phyloP scores from a whole-genome alignment of 2,797 vertebrate genomes.

The Champsocephalus esox region DNA sequence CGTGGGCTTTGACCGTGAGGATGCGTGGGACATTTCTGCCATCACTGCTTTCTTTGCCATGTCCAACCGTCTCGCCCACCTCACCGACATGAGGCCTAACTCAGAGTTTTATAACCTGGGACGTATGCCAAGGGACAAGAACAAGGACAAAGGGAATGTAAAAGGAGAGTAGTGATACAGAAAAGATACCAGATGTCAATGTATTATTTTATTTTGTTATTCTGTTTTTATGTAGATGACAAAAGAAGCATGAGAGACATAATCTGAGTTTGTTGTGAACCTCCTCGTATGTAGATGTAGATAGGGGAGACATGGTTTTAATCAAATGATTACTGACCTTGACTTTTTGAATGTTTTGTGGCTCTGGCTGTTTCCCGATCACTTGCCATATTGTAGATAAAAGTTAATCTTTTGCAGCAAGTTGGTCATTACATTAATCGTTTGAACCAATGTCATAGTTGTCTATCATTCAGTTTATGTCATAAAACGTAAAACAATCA shows the following conservation, averaged over 20 bases:
- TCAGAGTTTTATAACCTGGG: constrained; percentile 89
- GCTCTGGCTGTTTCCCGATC: neutral
- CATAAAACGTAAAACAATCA: neutral
- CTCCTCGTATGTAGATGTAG: neutral
- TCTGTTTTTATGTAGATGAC: neutral
- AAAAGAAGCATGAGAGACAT: neutral
- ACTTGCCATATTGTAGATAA: neutral
- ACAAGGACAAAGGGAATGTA: constrained; percentile 38
- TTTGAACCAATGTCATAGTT: neutral
- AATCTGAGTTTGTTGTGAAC: neutral
- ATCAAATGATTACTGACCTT: neutral
- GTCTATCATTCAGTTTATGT: neutral
- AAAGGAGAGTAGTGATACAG: constrained; percentile 13
- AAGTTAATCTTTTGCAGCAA: neutral
- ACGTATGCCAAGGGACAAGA: constrained; percentile 78
- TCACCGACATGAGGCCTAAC: constrained; percentile 87
- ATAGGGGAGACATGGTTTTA: neutral
- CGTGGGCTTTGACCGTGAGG: constrained; percentile 88
- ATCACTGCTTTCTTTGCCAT: constrained; percentile 90
- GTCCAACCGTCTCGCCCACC: constrained; percentile 89
- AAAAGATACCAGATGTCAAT: neutral
- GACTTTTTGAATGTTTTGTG: neutral
- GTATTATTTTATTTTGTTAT: neutral
- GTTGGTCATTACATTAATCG: neutral
- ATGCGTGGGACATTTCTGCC: constrained; percentile 90